These are phyloP conservation scores for Papilio gigon DNA, from an alignment of 2,888 invertebrate genomes.

Conservation along the genomic window DNA sequence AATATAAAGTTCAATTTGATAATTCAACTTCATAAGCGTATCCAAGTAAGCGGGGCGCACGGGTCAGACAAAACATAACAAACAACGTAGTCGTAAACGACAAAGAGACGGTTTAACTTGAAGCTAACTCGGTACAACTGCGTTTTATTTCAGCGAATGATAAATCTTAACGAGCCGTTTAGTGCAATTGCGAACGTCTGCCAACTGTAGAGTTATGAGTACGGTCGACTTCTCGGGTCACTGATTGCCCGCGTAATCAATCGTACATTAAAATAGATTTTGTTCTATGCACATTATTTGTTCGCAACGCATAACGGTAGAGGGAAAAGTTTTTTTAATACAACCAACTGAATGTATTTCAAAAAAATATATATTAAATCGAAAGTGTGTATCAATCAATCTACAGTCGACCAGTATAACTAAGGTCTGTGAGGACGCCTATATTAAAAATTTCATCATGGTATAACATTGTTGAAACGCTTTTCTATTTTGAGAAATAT, in stretches of 20 bases:
- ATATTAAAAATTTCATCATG: not conserved
- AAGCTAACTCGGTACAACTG: slow-evolving; percentile 39
- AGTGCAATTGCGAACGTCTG: slow-evolving; percentile 39
- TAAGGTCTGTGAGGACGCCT: too few relatives aligned
- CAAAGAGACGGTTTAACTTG: slow-evolving; percentile 39
- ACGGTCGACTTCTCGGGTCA: slow-evolving; percentile 12
- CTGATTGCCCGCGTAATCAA: slow-evolving; percentile 12
- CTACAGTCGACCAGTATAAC: too few relatives aligned
- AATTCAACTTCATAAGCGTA: slow-evolving; percentile 1
- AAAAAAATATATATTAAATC: too few relatives aligned
- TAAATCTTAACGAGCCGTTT: slow-evolving; percentile 38
- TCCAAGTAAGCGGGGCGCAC: slow-evolving; percentile 31
- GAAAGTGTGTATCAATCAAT: too few relatives aligned
- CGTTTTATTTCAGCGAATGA: slow-evolving; percentile 40
- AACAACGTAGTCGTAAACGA: slow-evolving; percentile 34
- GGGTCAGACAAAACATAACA: slow-evolving; percentile 42
- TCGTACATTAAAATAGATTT: not conserved
- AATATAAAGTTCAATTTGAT: not conserved
- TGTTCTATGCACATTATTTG: not conserved
- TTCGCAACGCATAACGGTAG: not conserved
- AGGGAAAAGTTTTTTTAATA: not conserved
- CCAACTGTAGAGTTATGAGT: slow-evolving; percentile 38
- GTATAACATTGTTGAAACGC: not conserved
- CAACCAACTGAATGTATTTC: not conserved
- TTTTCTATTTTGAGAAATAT: not conserved